Evolutionary conservation across 2,888 invertebrate genomes (phyloP), one percentile per base, ranked within the genome.

Genomic region (Lomographa bimaculata): DNA sequence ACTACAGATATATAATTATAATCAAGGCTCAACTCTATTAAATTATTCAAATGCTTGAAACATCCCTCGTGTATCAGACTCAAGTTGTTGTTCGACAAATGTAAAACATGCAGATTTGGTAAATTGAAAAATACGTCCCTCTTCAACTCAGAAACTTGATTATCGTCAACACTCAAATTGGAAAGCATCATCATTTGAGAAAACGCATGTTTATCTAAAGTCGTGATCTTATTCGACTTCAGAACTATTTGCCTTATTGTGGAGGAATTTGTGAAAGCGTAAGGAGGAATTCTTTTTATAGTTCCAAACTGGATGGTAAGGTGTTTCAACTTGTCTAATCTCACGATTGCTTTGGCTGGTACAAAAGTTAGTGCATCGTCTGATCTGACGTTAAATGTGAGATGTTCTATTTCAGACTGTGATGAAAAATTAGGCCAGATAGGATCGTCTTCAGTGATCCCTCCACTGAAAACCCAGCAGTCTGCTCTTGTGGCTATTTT

Each of bases 41-140:
- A 87, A 60, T 94, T 93, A 9, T 91, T 91, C 61, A 96, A 82
- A 49, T 94, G 92, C 51, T 91, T 91, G 70, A 96, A 97, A 30
- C 98, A 94, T 46, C 94, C 94, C 56, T 97, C 96, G 60, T 98
- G 97, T 32, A 97, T 89, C 23, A 93, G 91, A 60, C 94, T 94
- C 38, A 98, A 89, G 63, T 95, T 94, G 78, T 98, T 98, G 64
- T 94, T 94, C 56, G 96, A 96, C 42, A 98, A 86, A 63, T 93
- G 93, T 41, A 98, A 89, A 30, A 93, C 91, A 54, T 92, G 92
- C 53, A 95, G 78, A 29, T 91, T 90, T 0, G 95, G 95, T 45
- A 96, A 73, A 62, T 93, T 93, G 44, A 93, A 91, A 74, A 96
- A 96, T 1, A 94, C 94, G 57, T 93, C 92, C 32, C 93, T 89